Percentiles rank a stretch among this genome's conserved stretches.
These are phyloP conservation scores for Halcyon malimbica DNA, from an alignment of 2,113 vertebrate genomes.

Conservation along the genomic window DNA sequence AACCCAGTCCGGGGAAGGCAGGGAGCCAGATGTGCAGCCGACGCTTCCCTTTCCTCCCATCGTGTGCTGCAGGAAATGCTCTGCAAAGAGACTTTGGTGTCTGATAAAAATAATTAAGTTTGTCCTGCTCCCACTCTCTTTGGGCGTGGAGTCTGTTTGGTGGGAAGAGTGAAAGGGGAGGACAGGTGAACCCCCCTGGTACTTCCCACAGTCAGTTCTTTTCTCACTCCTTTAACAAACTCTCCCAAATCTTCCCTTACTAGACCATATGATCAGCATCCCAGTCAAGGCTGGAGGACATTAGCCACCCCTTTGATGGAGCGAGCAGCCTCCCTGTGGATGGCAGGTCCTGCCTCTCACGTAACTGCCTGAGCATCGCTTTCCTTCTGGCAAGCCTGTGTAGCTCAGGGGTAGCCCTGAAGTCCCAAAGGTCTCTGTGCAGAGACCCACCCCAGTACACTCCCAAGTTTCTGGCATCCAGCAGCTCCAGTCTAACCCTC, in stretches of 20 bases:
- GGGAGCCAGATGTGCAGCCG: not conserved
- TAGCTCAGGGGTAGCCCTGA: not conserved
- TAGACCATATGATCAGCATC: not conserved
- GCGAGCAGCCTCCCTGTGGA: not conserved
- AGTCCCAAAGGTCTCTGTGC: not conserved
- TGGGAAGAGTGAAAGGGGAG: not conserved
- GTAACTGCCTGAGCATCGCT: fast-evolving
- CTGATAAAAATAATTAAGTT: not conserved
- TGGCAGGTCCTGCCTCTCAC: fast-evolving
- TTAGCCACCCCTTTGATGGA: not conserved
- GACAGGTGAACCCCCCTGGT: not conserved
- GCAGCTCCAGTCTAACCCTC: fast-evolving
- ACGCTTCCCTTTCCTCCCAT: not conserved
- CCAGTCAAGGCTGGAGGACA: fast-evolving
- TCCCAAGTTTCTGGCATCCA: not conserved
- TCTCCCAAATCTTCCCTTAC: not conserved
- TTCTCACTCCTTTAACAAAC: not conserved
- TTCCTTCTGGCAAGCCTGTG: not conserved
- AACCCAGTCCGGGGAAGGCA: fast-evolving
- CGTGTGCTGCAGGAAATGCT: fast-evolving
- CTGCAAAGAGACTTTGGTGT: not conserved
- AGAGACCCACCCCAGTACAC: not conserved
- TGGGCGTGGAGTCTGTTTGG: no score
- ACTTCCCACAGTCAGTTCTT: not conserved
- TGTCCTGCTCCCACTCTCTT: not conserved